Percentiles rank a stretch among this genome's conserved stretches.
Conservation (phyloP, 2,113 vertebrate species). For the Spea multiplicata region DNA sequence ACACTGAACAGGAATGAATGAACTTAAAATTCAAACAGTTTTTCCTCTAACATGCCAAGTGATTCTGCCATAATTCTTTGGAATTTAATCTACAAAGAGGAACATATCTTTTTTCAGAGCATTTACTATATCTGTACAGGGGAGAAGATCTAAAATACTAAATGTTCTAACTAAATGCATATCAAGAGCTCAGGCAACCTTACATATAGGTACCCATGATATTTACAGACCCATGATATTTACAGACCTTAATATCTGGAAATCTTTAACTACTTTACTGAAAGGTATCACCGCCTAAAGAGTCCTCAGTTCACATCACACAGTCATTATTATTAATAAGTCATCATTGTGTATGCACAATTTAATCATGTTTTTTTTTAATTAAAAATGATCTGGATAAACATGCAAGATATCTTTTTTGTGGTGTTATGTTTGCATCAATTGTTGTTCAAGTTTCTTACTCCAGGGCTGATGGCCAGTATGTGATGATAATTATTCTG, state of each 20-base stretch:
- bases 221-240: too few species aligned
- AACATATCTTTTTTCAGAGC: too few species aligned
- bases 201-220: too few species aligned
- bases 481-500: constrained; percentile 44
- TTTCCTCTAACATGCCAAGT: too few species aligned
- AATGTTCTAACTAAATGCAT: too few species aligned
- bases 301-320: constrained; percentile 1
- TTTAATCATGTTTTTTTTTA: constrained; percentile 32
- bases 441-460: constrained; percentile 27
- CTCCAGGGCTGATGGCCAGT: constrained; percentile 33
- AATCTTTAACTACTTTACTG: neutral
- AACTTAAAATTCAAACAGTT: too few species aligned
- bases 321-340: neutral
- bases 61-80: too few species aligned
- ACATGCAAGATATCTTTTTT: constrained; percentile 32
- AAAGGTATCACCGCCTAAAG: neutral
- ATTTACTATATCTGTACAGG: too few species aligned
- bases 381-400: constrained; percentile 36
- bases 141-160: too few species aligned
- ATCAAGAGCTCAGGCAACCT: too few species aligned
- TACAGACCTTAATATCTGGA: neutral
- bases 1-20: too few species aligned
- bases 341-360: constrained; percentile 9
- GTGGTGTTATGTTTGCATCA: constrained; percentile 21
- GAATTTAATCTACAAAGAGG: too few species aligned